Percentiles rank a stretch among this genome's conserved stretches.
Evolutionary conservation across 1,140 invertebrate genomes (phyloP).

Genomic region (Mizuhopecten yessoensis): DNA sequence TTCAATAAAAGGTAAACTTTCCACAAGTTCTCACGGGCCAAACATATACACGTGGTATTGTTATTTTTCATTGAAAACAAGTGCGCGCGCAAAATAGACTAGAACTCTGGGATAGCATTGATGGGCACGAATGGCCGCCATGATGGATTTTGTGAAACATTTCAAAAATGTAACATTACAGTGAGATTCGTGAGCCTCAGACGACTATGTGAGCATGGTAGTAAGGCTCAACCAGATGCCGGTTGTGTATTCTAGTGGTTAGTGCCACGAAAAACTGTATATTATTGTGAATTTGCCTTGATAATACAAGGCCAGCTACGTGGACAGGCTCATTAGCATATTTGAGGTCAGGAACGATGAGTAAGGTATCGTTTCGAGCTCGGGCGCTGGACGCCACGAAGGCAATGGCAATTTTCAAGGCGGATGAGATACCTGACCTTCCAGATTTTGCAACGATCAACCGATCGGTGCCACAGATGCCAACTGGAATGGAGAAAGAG

Average conservation of each 20-base stretch:
- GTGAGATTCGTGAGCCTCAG: slow-evolving; percentile 69
- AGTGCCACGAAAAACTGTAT: slow-evolving; percentile 9
- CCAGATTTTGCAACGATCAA: slow-evolving; percentile 99
- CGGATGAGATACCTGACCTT: slow-evolving; percentile 98
- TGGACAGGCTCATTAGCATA: slow-evolving; percentile 82
- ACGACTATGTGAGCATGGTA: slow-evolving; percentile 55
- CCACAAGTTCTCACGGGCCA: slow-evolving; percentile 25
- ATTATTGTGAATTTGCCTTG: slow-evolving; percentile 54
- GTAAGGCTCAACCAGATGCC: slow-evolving; percentile 49
- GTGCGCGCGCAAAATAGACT: slow-evolving; percentile 66
- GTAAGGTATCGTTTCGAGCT: slow-evolving; percentile 98
- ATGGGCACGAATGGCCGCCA: slow-evolving; percentile 80
- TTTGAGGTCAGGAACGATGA: slow-evolving; percentile 83
- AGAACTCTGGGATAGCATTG: slow-evolving; percentile 73
- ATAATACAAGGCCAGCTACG: slow-evolving; percentile 63
- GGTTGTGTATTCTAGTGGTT: slow-evolving; percentile 47
- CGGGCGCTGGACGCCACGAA: slow-evolving; percentile 98
- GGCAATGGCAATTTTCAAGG: slow-evolving; percentile 98
- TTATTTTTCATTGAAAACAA: slow-evolving; percentile 57
- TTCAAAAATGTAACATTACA: slow-evolving; percentile 69
- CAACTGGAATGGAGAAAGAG: slow-evolving; percentile 99
- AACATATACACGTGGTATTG: slow-evolving; percentile 58
- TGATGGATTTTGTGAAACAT: slow-evolving; percentile 80
- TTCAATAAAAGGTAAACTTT: background rate
- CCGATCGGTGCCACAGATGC: slow-evolving; percentile 99